These are phyloP conservation scores for Tympanuchus pallidicinctus DNA, from an alignment of 2,113 vertebrate genomes.

Conservation along the genomic window DNA sequence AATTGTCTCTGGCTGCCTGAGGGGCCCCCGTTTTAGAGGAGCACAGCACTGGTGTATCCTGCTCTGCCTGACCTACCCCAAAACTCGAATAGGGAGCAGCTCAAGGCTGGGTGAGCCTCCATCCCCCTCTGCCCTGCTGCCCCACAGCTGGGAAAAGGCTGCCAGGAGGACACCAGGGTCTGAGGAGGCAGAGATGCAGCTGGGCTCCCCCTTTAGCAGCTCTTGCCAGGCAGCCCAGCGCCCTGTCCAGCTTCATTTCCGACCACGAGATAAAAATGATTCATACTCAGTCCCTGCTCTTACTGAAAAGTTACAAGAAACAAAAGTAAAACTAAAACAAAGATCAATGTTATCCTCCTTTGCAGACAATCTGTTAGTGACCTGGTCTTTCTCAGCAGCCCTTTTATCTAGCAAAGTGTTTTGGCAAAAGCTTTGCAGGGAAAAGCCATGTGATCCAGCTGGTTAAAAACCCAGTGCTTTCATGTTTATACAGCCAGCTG, in stretches of 20 bases:
- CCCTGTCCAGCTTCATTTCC: slow-evolving; percentile 40
- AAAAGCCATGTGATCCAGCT: slow-evolving; percentile 44
- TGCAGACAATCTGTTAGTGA: slow-evolving; percentile 12
- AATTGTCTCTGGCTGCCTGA: neutral
- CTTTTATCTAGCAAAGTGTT: slow-evolving; percentile 58
- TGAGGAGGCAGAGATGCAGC: neutral
- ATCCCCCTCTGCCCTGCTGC: neutral
- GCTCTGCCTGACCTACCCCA: too few species aligned
- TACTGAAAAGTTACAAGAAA: slow-evolving; percentile 48
- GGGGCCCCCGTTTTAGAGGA: neutral
- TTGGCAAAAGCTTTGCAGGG: slow-evolving; percentile 55
- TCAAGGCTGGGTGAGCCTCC: neutral
- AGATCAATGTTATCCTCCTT: slow-evolving; percentile 8
- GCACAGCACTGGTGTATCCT: too few species aligned
- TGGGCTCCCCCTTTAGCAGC: slow-evolving; percentile 1
- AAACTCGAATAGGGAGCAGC: too few species aligned
- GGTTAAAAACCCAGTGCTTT: slow-evolving; percentile 61
- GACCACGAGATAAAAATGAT: slow-evolving; percentile 52
- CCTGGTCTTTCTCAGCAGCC: slow-evolving; percentile 54
- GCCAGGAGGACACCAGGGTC: neutral
- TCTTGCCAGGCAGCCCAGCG: slow-evolving; percentile 36
- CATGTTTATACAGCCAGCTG: slow-evolving; percentile 51
- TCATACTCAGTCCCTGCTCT: slow-evolving; percentile 44
- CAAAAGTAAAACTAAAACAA: slow-evolving; percentile 43
- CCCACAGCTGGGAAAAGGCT: too few species aligned